These are phyloP conservation scores for Esox niger DNA, from an alignment of 2,113 vertebrate species.

Conservation along the genomic window DNA sequence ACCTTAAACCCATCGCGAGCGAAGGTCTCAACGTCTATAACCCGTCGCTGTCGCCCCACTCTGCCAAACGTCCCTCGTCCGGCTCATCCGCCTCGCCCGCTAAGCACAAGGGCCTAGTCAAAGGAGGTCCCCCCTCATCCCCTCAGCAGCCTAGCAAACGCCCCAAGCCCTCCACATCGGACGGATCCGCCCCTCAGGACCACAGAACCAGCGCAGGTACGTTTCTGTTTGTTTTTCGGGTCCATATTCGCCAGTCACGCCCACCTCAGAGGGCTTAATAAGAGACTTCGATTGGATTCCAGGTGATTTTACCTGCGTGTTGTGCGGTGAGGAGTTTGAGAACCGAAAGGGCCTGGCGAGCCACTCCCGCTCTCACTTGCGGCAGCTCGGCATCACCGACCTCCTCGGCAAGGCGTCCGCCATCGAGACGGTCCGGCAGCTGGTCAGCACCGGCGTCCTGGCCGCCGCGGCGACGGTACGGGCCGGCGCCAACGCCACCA, in stretches of 20 bases:
- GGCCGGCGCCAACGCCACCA: not conserved
- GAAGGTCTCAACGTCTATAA: conserved; percentile 33
- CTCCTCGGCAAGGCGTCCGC: conserved; percentile 72
- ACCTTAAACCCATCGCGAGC: conserved; percentile 64
- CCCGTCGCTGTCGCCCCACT: conserved; percentile 41
- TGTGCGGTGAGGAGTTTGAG: conserved; percentile 77
- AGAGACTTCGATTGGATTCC: no score
- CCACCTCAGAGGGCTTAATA: no score
- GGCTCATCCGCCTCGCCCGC: conserved; percentile 16
- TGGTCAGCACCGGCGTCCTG: conserved; percentile 59
- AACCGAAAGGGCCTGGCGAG: conserved; percentile 76
- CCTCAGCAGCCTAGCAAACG: conserved; percentile 61
- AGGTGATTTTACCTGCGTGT: conserved; percentile 40
- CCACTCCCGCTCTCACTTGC: conserved; percentile 76
- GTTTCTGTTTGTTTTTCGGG: not conserved
- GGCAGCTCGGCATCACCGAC: conserved; percentile 74
- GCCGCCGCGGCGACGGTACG: not conserved
- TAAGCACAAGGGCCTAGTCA: not conserved
- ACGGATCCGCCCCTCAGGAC: conserved; percentile 45
- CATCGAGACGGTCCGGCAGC: conserved; percentile 67
- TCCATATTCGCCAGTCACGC: no score
- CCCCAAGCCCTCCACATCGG: conserved; percentile 59
- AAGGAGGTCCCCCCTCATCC: conserved; percentile 18
- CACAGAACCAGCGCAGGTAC: conserved; percentile 1
- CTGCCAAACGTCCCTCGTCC: conserved; percentile 56